These are phyloP conservation scores for Colostygia pectinataria DNA, from an alignment of 2,888 invertebrate species.

Conservation along the genomic window DNA sequence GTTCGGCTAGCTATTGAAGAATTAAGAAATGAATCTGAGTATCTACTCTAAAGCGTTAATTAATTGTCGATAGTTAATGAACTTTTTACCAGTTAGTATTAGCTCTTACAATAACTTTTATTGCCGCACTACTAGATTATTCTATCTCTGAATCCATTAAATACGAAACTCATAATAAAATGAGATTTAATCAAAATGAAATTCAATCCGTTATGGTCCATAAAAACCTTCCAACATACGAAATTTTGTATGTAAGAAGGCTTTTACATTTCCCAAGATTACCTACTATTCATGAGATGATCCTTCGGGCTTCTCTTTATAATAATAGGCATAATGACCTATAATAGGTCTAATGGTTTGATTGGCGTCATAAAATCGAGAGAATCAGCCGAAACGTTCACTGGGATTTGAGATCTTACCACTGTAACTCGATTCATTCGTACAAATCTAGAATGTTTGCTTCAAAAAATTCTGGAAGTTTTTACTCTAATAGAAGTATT, in stretches of 20 bases:
- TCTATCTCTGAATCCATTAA: too few species aligned
- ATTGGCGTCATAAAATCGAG: constrained; percentile 68
- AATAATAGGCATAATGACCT: constrained; percentile 63
- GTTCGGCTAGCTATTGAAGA: too few species aligned
- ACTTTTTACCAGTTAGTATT: too few species aligned
- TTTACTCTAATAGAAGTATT: too few species aligned
- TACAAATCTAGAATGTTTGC: too few species aligned
- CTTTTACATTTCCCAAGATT: constrained; percentile 47
- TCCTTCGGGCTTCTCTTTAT: constrained; percentile 48
- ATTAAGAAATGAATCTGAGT: too few species aligned
- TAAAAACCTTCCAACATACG: constrained; percentile 14
- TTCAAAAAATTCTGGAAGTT: too few species aligned
- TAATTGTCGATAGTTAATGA: too few species aligned
- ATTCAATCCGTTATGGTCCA: constrained; percentile 17
- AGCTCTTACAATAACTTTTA: too few species aligned
- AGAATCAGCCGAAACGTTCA: constrained; percentile 36
- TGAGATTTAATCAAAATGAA: constrained; percentile 10
- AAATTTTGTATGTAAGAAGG: constrained; percentile 30
- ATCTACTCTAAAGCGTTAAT: too few species aligned
- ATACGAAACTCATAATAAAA: not conserved
- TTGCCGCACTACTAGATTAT: too few species aligned
- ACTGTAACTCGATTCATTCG: constrained; percentile 15
- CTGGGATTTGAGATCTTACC: constrained; percentile 9
- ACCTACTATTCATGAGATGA: constrained; percentile 55
- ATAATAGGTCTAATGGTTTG: constrained; percentile 68